These are phyloP conservation scores for Arenicola marina DNA, from an alignment of 2,888 invertebrate genomes.

Conservation along the genomic window DNA sequence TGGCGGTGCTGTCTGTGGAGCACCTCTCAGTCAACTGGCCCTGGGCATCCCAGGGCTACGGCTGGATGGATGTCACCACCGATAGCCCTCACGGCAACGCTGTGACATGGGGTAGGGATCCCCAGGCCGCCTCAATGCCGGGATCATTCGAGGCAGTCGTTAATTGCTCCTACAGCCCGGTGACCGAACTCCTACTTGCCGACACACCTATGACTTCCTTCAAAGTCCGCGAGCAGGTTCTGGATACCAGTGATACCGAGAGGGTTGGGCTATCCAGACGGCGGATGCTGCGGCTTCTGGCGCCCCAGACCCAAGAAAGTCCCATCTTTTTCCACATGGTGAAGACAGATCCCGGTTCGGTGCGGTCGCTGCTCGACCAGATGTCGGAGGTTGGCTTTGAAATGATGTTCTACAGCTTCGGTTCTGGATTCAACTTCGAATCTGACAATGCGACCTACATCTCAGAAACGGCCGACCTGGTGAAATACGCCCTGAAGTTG, in stretches of 20 bases:
- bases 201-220: conserved; percentile 25
- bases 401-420: conserved; percentile 36
- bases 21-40: conserved; percentile 30
- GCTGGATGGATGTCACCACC: conserved; percentile 29
- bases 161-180: conserved; percentile 26
- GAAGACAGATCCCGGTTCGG: conserved; percentile 9
- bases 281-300: conserved; percentile 27
- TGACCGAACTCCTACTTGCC: conserved; percentile 4
- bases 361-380: conserved; percentile 28
- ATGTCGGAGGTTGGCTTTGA: conserved; percentile 37
- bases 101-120: conserved; percentile 26
- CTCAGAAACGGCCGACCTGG: conserved; percentile 12
- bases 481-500: conserved; percentile 30
- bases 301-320: conserved; percentile 36
- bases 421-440: conserved; percentile 34
- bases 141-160: conserved; percentile 30
- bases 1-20: conserved; percentile 26
- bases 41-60: conserved; percentile 21
- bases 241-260: conserved; percentile 29
- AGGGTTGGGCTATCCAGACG: conserved; percentile 23
- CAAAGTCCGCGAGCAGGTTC: conserved; percentile 27
- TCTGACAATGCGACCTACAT: conserved; percentile 28
- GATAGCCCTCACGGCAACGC: conserved; percentile 30
- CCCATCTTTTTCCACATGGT: conserved; percentile 36
- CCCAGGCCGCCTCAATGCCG: conserved; percentile 21